phyloP scores from a whole-genome alignment of 1,140 invertebrate species.

The Caenorhabditis inopinata region DNA sequence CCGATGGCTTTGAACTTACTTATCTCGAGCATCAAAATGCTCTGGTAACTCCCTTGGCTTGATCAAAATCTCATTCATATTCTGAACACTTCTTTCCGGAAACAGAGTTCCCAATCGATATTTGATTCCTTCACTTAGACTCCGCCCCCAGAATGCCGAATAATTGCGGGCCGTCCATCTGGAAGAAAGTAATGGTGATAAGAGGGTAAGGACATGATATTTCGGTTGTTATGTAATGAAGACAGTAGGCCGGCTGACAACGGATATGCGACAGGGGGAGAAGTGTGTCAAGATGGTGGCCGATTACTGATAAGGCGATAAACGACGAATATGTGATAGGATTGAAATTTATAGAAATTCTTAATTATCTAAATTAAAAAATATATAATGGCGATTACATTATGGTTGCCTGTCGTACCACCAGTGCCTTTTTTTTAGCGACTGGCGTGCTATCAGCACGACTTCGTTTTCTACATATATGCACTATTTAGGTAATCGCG shows the following conservation, averaged over 20 bases:
- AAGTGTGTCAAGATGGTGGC: conserved; percentile 7
- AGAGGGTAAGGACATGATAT: background rate
- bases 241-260: background rate
- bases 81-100: conserved; percentile 66
- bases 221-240: background rate
- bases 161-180: conserved; percentile 81
- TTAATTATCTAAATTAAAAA: too few relatives aligned
- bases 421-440: too few relatives aligned
- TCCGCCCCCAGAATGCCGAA: conserved; percentile 79
- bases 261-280: background rate
- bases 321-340: too few relatives aligned
- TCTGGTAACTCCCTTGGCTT: conserved; percentile 60
- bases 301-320: background rate
- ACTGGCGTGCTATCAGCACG: too few relatives aligned
- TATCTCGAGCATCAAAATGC: conserved; percentile 76
- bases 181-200: conserved; percentile 35
- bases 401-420: too few relatives aligned
- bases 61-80: conserved; percentile 70
- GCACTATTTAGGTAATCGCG: too few relatives aligned
- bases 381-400: too few relatives aligned
- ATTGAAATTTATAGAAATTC: too few relatives aligned
- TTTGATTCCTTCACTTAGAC: conserved; percentile 77
- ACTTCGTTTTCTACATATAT: too few relatives aligned
- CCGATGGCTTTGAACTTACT: conserved; percentile 72
- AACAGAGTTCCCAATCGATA: conserved; percentile 75